Evolutionary conservation across 2,797 vertebrate genomes (phyloP).

Genomic region (Melopsittacus undulatus): DNA sequence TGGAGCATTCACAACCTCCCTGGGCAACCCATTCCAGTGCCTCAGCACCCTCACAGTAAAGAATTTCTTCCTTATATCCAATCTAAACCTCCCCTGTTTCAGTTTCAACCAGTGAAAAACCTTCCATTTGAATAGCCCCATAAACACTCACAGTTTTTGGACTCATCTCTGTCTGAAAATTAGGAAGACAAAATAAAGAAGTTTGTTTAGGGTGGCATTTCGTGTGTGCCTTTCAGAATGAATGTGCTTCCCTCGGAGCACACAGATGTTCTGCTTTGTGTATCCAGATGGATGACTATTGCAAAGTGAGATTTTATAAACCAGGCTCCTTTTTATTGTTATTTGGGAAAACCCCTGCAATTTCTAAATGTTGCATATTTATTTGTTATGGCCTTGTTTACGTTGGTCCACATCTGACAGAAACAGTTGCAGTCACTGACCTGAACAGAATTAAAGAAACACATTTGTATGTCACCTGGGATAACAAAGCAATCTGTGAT

Average conservation of each 20-base stretch:
- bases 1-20: no score
- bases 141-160: background rate
- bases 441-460: background rate
- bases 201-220: background rate
- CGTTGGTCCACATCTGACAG: background rate
- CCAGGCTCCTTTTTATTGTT: no score
- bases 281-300: background rate
- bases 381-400: background rate
- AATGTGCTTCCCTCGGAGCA: fast-evolving
- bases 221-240: background rate
- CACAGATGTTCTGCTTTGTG: background rate
- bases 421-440: background rate
- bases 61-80: no score
- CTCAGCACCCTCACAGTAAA: no score
- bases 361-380: background rate
- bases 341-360: background rate
- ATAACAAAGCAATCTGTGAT: background rate
- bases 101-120: background rate
- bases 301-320: background rate
- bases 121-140: background rate
- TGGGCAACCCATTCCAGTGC: no score
- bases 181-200: background rate
- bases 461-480: background rate
- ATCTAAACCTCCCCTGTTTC: no score
- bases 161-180: background rate